Base-by-base conservation (phyloP, 2,888 invertebrate species). In the Minunthozetes semirufus region DNA sequence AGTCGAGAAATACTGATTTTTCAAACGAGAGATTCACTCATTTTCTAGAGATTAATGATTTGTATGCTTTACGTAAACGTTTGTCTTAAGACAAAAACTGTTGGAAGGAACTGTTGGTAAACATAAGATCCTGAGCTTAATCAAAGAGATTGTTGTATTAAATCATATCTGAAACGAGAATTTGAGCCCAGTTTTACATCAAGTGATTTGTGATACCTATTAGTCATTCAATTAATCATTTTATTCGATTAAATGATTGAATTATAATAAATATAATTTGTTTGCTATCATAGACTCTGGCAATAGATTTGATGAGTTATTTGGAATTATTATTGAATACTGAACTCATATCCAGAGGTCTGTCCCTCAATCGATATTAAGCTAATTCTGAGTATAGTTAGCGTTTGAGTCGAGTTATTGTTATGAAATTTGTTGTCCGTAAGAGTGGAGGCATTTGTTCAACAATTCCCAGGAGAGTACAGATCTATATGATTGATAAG, bases 351-450 rank as follows among this genome's bases (percentile, higher is more conserved):
- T 5, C 19, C 53, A 53, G n/a, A 53, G 19, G 22, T 59, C 56
- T 59, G 22, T 3, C 27, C 33, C 63, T 25, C 27, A 25, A 56
- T 56, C 56, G n/a, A 56, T 56, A 63, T 63, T 33, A 29, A 15
- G 6, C 17, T 33, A 33, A 63, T 63, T 63, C 63, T 17, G 17
- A 11, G 27, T 1, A 25, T 8, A 63, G 63, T 63, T 63, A 63
- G 15, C 8, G 33, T n/a, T 63, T 63, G 33, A 63, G 63, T 33
- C 17, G 2, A 63, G 63, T 63, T 63, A 63, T 63, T 63, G 63
- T 63, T 63, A 63, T 63, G n/a, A 63, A 33, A 63, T 63, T 61
- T 61, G 9, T 56, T 56, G 59, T 61, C 22, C 27, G 4, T 22
- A 61, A 15, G n/a, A 61, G 15, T 61, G 8, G 6, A 5, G 8